Base-by-base conservation (phyloP, 2,797 vertebrate species). In the Gorsachius magnificus region DNA sequence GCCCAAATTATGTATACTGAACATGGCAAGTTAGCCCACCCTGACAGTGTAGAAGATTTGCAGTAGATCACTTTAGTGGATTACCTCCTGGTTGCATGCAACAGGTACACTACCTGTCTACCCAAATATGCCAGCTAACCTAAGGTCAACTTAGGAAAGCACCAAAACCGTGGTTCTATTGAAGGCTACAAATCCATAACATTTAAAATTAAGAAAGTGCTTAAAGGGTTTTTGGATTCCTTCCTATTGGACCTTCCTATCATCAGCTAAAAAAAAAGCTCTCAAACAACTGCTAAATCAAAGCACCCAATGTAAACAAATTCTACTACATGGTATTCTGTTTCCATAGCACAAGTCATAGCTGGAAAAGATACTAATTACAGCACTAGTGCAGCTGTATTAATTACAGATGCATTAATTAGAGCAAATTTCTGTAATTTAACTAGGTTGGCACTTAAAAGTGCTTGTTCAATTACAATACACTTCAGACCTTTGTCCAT, bases 341-440 rank as follows among this genome's bases (percentile, higher is more conserved):
- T 92, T 95, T 93, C 78, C 90, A 75, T n/a, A 92, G 86, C 63
- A 84, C 51, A 95, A 90, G 48, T 46, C 70, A 63, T 38, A 66
- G 57, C 53, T 87, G 83, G 71, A 94, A 84, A 84, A 80, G 41
- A 90, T 50, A 70, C 51, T 74, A 94, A 94, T 95, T 96, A 92
- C 64, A 79, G 56, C 68, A 92, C 70, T 70, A 72, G 24, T 63
- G 69, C 82, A 88, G 89, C 76, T 92, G 53, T 94, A 94, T 96
- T 96, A 96, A 90, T 94, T 95, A 87, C 86, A 90, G 77, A 3
- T 90, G 63, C 77, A 95, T 93, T 93, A 96, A 90, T 93, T 92
- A 79, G 43, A 74, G 38, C 41, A 94, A 95, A 94, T 92, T 77
- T 86, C 86, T 90, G 72, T 91, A 87, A 96, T 80, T 94, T 83